Evolutionary conservation across 2,888 invertebrate genomes (phyloP).

Genomic region (Mesorhabditis sp.): DNA sequence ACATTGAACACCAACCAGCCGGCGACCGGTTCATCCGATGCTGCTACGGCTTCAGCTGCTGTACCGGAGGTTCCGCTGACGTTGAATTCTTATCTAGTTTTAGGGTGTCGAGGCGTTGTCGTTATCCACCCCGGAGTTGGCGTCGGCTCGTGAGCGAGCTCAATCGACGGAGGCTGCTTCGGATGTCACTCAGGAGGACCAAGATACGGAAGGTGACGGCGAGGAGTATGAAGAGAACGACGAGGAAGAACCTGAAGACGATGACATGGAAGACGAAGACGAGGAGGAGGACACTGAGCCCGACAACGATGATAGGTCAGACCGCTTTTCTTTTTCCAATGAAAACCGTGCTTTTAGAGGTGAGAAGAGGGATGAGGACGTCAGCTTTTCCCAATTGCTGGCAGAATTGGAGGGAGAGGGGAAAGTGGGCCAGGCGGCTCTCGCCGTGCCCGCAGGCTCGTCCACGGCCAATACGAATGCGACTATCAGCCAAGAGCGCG

Average conservation of each 20-base stretch:
- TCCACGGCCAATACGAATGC: background rate
- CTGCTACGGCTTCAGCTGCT: too few species aligned
- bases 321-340: conserved; percentile 7
- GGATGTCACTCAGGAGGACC: conserved; percentile 10
- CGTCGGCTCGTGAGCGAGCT: conserved; percentile 26
- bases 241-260: conserved; percentile 22
- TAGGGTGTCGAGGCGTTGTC: conserved; percentile 20
- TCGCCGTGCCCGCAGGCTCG: background rate
- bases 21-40: background rate
- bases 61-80: background rate
- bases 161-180: conserved; percentile 16
- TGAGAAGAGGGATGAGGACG: background rate
- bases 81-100: background rate
- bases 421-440: too few species aligned
- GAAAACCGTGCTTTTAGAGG: background rate
- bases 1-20: background rate
- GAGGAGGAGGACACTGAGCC: conserved; percentile 31
- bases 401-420: background rate
- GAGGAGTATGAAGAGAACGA: conserved; percentile 26
- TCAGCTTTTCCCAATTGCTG: background rate
- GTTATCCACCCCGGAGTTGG: conserved; percentile 42
- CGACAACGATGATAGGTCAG: conserved; percentile 19
- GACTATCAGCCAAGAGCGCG: background rate
- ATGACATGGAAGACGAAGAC: conserved; percentile 36
- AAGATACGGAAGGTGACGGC: conserved; percentile 17